phyloP scores from a whole-genome alignment of 2,797 vertebrate genomes.

The Epinephelus coioides region DNA sequence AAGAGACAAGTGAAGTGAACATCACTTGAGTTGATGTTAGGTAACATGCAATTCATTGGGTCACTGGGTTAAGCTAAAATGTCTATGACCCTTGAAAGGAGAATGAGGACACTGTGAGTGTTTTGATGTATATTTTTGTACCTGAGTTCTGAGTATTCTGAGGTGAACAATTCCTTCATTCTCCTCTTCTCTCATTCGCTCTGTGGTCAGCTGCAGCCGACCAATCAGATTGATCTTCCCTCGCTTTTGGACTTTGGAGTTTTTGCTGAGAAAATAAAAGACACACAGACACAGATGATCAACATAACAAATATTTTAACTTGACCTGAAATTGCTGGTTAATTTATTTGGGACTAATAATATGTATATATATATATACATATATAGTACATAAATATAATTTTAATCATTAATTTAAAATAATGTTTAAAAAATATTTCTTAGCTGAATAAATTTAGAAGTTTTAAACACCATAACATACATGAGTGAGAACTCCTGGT shows the following conservation, averaged over 20 bases:
- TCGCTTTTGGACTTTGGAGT: conserved; percentile 96
- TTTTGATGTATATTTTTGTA: conserved; percentile 58
- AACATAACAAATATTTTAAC: not conserved
- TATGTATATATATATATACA: not conserved
- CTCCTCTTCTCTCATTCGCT: conserved; percentile 97
- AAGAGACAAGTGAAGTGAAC: too few species aligned
- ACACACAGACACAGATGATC: not conserved
- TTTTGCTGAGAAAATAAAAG: conserved; percentile 88
- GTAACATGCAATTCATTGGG: too few species aligned
- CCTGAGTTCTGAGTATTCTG: conserved; percentile 97
- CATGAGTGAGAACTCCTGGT: conserved; percentile 99
- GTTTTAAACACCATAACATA: conserved; percentile 74
- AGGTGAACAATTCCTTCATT: conserved; percentile 98
- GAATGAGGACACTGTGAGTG: not conserved
- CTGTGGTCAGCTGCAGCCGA: conserved; percentile 95
- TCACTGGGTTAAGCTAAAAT: too few species aligned
- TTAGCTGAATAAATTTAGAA: too few species aligned
- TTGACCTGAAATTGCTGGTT: not conserved
- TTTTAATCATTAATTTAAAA: too few species aligned
- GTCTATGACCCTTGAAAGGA: too few species aligned
- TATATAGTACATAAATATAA: not conserved
- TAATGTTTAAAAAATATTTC: too few species aligned
- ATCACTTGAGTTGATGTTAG: too few species aligned
- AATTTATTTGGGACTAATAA: not conserved
- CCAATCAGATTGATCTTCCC: conserved; percentile 98